Evolutionary conservation across 1,140 invertebrate species (phyloP).

Genomic region (Ceratoteleas bidentatus): DNA sequence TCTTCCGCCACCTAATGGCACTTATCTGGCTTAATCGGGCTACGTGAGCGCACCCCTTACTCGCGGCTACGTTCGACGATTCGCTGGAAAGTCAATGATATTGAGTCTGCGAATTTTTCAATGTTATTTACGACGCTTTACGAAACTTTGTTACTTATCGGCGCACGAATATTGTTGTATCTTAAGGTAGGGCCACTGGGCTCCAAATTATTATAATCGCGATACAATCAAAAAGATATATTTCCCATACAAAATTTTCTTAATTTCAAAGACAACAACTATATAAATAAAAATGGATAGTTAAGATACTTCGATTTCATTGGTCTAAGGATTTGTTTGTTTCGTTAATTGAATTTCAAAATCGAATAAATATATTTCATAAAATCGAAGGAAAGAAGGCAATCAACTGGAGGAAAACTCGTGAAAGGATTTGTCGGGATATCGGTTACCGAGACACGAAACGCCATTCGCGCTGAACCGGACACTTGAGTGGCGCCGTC

Average conservation of each 20-base stretch:
- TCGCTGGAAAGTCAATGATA: conserved; percentile 28
- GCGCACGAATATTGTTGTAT: conserved; percentile 11
- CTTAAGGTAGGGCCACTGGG: not conserved
- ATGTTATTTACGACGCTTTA: conserved; percentile 20
- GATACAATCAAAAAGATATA: no score
- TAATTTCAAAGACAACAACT: not conserved
- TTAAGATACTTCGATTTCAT: not conserved
- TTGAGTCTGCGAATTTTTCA: conserved; percentile 37
- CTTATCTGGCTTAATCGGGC: conserved; percentile 53
- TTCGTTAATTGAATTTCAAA: no score
- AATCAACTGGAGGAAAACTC: no score
- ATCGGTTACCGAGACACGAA: conserved; percentile 57
- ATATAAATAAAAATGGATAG: not conserved
- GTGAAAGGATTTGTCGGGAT: conserved; percentile 32
- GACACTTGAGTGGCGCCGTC: conserved; percentile 51
- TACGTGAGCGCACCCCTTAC: conserved; percentile 44
- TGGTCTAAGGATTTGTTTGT: not conserved
- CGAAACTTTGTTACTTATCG: conserved; percentile 26
- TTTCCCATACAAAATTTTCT: no score
- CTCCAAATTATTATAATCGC: no score
- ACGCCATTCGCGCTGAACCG: conserved; percentile 41
- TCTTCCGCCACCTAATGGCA: conserved; percentile 45
- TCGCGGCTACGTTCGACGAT: conserved; percentile 30
- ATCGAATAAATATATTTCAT: no score
- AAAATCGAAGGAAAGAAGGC: no score